These are phyloP conservation scores for Tor tambroides DNA, from an alignment of 2,113 vertebrate species.

Conservation along the genomic window DNA sequence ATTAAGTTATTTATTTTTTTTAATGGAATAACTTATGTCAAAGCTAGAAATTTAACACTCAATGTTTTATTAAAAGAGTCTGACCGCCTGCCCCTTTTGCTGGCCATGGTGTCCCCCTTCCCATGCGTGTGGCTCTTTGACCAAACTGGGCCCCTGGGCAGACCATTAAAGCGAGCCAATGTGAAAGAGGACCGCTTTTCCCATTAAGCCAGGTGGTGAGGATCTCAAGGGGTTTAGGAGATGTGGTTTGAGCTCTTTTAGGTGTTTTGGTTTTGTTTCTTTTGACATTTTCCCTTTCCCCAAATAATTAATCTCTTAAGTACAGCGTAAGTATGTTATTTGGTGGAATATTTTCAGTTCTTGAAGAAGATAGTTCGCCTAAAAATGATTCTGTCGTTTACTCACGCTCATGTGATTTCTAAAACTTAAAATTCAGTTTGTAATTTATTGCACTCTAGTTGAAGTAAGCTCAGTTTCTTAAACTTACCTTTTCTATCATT, in stretches of 20 bases:
- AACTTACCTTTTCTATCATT: neutral
- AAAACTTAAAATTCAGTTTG: neutral
- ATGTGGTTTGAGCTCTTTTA: constrained; percentile 94
- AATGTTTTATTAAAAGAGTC: constrained; percentile 98
- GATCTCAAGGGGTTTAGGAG: constrained; percentile 94
- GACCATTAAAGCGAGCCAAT: constrained; percentile 93
- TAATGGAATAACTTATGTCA: constrained; percentile 73
- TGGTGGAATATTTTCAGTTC: constrained; percentile 22
- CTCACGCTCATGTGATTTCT: neutral
- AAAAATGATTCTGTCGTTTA: neutral
- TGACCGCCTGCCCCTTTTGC: constrained; percentile 96
- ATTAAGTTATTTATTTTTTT: constrained; percentile 4
- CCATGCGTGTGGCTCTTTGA: constrained; percentile 94
- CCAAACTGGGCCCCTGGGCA: constrained; percentile 95
- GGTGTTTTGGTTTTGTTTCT: constrained; percentile 72
- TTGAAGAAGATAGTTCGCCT: neutral
- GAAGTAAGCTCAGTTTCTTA: neutral
- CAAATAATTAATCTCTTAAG: constrained; percentile 67
- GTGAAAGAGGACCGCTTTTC: constrained; percentile 92
- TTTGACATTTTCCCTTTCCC: constrained; percentile 73
- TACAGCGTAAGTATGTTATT: constrained; percentile 81
- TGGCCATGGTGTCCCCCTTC: constrained; percentile 97
- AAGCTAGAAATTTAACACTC: constrained; percentile 95
- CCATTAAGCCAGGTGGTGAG: constrained; percentile 97
- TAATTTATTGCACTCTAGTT: neutral